Evolutionary conservation across 2,113 vertebrate species (phyloP).

Genomic region (Herpailurus yagouaroundi): DNA sequence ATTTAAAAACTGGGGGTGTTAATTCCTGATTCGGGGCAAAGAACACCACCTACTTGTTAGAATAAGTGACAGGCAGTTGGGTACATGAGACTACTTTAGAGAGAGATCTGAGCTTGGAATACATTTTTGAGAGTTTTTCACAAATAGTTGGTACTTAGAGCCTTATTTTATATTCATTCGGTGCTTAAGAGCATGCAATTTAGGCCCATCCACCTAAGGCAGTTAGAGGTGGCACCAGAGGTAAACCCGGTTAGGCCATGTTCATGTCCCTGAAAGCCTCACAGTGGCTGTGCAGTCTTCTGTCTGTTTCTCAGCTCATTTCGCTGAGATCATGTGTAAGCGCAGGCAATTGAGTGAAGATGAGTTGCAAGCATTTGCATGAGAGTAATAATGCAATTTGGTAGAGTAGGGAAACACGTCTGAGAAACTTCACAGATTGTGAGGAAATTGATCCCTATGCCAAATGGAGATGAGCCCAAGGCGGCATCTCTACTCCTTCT

Average conservation of each 20-base stretch:
- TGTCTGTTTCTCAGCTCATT: background rate
- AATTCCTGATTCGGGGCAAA: constrained; percentile 19
- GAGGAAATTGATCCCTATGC: background rate
- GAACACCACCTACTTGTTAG: background rate
- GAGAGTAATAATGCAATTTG: background rate
- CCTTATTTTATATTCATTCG: background rate
- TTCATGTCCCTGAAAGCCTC: background rate
- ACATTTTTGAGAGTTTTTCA: background rate
- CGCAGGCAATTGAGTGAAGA: background rate
- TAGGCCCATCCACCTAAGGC: background rate
- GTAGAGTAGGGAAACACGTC: background rate
- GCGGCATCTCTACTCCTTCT: background rate
- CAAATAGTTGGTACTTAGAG: background rate
- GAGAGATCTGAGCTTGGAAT: background rate
- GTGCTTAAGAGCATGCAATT: background rate
- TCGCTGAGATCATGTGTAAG: background rate
- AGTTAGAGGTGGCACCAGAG: background rate
- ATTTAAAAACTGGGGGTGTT: background rate
- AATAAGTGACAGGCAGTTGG: background rate
- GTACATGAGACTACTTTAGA: background rate
- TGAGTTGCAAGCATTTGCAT: background rate
- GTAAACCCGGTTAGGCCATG: background rate
- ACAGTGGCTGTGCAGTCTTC: background rate
- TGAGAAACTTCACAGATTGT: background rate
- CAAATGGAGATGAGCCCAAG: background rate